Base-by-base conservation (phyloP, 2,113 vertebrate species). In the Brienomyrus longianalis region DNA sequence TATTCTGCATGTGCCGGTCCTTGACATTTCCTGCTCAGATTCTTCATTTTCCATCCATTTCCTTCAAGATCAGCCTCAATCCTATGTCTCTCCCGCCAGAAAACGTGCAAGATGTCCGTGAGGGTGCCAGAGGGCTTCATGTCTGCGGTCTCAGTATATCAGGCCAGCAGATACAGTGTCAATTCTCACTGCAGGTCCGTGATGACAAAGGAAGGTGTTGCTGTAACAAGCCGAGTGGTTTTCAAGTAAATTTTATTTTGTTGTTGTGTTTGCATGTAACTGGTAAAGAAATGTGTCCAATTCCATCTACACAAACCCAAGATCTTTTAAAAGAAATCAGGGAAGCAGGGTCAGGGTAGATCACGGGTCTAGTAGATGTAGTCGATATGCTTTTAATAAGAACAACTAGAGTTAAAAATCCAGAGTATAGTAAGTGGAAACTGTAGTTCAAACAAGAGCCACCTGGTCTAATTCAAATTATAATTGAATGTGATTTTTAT, bases 401-500 rank as follows among this genome's bases (percentile, higher is more conserved):
- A 47, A 48, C 21, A 84, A 48, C 39, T 23, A 23, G 39, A 84
- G 45, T 84, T 84, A n/a, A 84, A 84, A 47, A 84, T 21, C 51
- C 50, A 54, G 31, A 23, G 31, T 87, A 87, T 39, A 56, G 27
- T 87, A 17, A 87, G 51, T 54, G 27, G 50, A 51, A 56, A 35
- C 85, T 54, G 27, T 54, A 87, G 85, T 87, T 87, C 51, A 87
- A 87, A 87, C 85, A 87, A 27, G 51, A 87, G 85, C 85, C 51
- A 87, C 85, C 51, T 87, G 48, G 85, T 54, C 51, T 87, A 87
- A 87, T 87, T 52, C 50, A 66, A 88, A 88, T 88, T 88, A 59
- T 88, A 66, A 88, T 66, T 62, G 87, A 88, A 51, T 66, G 87
- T 88, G 56, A 88, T 88, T 88, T 88, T 62, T 66, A 88, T 66